phyloP scores from a whole-genome alignment of 2,113 vertebrate genomes.

The Tyrannus savana region DNA sequence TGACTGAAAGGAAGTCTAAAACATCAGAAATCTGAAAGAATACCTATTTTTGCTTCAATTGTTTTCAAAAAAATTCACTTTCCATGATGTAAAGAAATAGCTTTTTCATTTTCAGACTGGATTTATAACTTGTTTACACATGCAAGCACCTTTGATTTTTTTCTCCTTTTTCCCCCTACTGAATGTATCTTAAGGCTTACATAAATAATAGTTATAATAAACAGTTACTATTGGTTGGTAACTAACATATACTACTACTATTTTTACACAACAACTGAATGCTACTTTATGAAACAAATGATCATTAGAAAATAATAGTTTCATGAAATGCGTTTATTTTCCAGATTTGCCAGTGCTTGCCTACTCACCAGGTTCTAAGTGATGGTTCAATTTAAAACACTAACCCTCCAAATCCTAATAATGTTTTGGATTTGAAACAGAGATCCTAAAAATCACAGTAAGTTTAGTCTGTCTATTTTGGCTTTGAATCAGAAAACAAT shows the following conservation, averaged over 20 bases:
- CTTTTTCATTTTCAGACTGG: background rate
- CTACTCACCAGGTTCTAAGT: background rate
- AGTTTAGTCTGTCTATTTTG: background rate
- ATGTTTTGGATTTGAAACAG: background rate
- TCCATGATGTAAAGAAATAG: background rate
- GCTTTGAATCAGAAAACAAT: background rate
- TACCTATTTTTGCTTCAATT: background rate
- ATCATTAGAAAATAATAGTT: background rate
- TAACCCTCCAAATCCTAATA: background rate
- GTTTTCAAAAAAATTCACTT: background rate
- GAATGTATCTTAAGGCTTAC: background rate
- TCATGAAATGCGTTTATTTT: background rate
- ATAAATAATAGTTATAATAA: background rate
- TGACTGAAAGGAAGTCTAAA: background rate
- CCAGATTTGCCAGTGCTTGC: background rate
- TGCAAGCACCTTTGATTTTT: background rate
- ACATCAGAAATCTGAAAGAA: background rate
- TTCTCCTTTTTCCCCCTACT: background rate
- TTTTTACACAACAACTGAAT: background rate
- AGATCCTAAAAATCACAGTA: background rate
- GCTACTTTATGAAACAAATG: background rate
- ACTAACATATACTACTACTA: background rate
- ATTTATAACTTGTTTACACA: background rate
- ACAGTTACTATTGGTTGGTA: background rate
- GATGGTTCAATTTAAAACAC: background rate